Evolutionary conservation across 1,140 invertebrate species (phyloP), one percentile per base, ranked within the genome.

Genomic region (Drosophila setifemur): DNA sequence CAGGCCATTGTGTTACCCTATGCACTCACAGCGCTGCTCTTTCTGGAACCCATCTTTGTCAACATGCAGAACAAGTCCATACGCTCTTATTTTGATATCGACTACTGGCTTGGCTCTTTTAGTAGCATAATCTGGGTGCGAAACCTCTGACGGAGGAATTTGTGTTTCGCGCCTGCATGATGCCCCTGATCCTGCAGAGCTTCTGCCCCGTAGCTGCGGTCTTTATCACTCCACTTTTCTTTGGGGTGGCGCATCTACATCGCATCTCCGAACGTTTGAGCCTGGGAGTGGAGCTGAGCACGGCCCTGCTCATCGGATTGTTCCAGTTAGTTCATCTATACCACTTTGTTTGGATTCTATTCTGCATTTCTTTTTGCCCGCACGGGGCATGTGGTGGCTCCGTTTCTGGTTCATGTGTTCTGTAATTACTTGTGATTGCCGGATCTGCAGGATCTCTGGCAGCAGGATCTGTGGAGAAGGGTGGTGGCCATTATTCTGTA

Each of bases 391-490:
- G 93, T 98, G 79, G 91, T 95, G 11, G 96, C 97, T 6, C 95
- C 96, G n/a, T 94, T 98, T 67, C 88, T 97, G 7, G 97, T 94
- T 4, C 98, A 98, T 90, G 95, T 96, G 2, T 98, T 98, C 90
- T 99, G 97, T 90, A 98, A 99, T 91, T 95, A 97, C 89, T 98
- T 99, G 96, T 97, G 97, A 18, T 95, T 98, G 79, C 97, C 97
- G 0, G 96, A 98, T 89, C 92, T 98, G 64, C 92, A 92, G 2
- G 96, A 97, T 89, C 92, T 98, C 2, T 88, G 93, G 33, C 92
- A 93, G 14, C 95, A 95, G 78, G 92, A 94, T 48, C 91, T 93
- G 19, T 92, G 93, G 4, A 93, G 96, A 71, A 92, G 93, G 50
- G 90, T 93, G 8, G 90, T 95, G 4, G 92, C 95, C 1, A 90